These are phyloP conservation scores for Agonopterix heracliana DNA, from an alignment of 2,888 invertebrate species.

Conservation along the genomic window DNA sequence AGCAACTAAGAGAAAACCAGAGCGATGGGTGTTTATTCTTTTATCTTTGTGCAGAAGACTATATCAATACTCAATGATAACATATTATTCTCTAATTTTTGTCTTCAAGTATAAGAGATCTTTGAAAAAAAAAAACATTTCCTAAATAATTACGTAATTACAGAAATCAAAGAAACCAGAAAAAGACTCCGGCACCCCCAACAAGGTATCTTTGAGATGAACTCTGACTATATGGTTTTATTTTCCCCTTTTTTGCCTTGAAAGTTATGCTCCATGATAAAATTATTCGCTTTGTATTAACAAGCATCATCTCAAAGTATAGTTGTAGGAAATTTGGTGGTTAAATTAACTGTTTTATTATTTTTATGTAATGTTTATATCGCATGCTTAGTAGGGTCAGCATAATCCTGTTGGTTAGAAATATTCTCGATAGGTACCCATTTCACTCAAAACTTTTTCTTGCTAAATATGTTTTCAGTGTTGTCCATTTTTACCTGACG, in stretches of 20 bases:
- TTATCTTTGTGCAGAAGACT: too few species aligned
- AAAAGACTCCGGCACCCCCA: constrained; percentile 81
- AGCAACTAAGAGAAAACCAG: too few species aligned
- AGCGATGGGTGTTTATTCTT: too few species aligned
- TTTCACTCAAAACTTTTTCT: too few species aligned
- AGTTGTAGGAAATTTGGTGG: constrained; percentile 30
- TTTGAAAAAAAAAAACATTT: too few species aligned
- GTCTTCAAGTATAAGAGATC: too few species aligned
- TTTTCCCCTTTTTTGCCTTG: constrained; percentile 21
- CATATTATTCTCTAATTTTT: too few species aligned
- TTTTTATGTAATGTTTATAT: constrained; percentile 12
- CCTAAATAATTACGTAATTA: constrained; percentile 50
- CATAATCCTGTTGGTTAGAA: constrained; percentile 17
- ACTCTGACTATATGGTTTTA: constrained; percentile 15
- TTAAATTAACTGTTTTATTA: constrained; percentile 28
- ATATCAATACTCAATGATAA: too few species aligned
- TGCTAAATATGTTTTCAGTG: too few species aligned
- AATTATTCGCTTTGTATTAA: constrained; percentile 22
- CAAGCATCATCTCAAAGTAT: constrained; percentile 37
- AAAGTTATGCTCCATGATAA: constrained; percentile 24
- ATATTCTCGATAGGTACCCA: too few species aligned
- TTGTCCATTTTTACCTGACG: too few species aligned
- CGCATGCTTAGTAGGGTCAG: constrained; percentile 50
- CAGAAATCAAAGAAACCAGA: constrained; percentile 89
- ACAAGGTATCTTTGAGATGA: constrained; percentile 79